These are phyloP conservation scores for Athalia cordata DNA, from an alignment of 2,888 invertebrate genomes.

Conservation along the genomic window DNA sequence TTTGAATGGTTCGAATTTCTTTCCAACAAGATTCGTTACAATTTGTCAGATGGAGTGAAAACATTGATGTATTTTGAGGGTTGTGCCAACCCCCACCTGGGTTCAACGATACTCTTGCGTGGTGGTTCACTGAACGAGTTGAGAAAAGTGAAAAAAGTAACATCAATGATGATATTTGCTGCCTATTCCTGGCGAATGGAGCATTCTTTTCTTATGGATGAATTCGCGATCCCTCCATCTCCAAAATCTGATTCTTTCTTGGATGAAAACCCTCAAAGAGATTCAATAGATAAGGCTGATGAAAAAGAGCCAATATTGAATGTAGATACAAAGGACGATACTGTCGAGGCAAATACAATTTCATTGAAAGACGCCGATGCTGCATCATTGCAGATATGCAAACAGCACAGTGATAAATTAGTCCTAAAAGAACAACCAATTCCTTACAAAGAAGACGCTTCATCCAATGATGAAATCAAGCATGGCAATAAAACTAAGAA, in stretches of 20 bases:
- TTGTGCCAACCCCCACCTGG: slow-evolving; percentile 87
- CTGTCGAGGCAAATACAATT: slow-evolving; percentile 16
- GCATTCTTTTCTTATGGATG: slow-evolving; percentile 91
- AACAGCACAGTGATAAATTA: slow-evolving; percentile 24
- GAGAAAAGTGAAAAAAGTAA: slow-evolving; percentile 87
- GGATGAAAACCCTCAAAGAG: slow-evolving; percentile 71
- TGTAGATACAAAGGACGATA: slow-evolving; percentile 22
- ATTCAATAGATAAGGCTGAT: slow-evolving; percentile 65
- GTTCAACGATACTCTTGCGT: slow-evolving; percentile 91
- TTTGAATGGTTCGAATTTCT: neutral
- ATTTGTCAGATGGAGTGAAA: slow-evolving; percentile 80
- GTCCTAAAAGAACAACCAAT: slow-evolving; percentile 40
- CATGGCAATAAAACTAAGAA: slow-evolving; percentile 49
- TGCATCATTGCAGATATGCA: slow-evolving; percentile 7
- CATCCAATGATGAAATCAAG: slow-evolving; percentile 29
- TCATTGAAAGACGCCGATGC: slow-evolving; percentile 10
- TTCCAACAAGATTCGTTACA: neutral
- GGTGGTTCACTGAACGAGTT: slow-evolving; percentile 85
- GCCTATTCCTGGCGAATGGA: slow-evolving; percentile 95
- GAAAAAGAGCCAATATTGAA: slow-evolving; percentile 20
- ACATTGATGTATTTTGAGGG: slow-evolving; percentile 96
- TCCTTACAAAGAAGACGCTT: slow-evolving; percentile 49
- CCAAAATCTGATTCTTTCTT: slow-evolving; percentile 75
- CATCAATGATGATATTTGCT: slow-evolving; percentile 87
- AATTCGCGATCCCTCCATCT: slow-evolving; percentile 85